Evolutionary conservation across 2,797 vertebrate genomes (phyloP), one percentile per base, ranked within the genome.

Genomic region (Acestrorhynchus altus): DNA sequence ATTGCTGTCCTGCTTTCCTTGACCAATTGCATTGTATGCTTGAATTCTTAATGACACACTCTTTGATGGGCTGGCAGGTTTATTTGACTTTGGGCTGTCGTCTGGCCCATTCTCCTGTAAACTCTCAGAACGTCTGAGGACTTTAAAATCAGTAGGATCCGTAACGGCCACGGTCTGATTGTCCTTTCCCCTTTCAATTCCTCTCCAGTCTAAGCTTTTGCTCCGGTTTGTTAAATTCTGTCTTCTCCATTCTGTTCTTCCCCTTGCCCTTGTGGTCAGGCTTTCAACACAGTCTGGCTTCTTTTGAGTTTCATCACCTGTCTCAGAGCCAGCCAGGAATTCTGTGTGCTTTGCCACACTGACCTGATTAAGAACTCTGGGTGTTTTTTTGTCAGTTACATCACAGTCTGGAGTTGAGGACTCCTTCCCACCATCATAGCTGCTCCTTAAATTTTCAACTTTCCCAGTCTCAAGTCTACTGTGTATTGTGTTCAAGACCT

Each of bases 151-250:
- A 13, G 31, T 57, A 57, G 78, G 63, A 39, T 72, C 10, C 13
- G 0, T 22, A 8, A 78, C 73, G 1, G 16, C 20, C 6, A 79
- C 77, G 10, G 64, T 6, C n/a, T n/a, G 77, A 74, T 35, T 22
- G 0, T 8, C 20, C 26, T 84, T 80, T 20, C 13, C 18, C 22
- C 28, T 78, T 82, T 47, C 76, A 84, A n/a, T 67, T 28, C 42
- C 59, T 78, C 81, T 85, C 81, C 81, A 85, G 61, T 92, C 88
- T 51, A 91, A 81, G 82, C 90, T 93, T 74, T 69, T 89, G 80
- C 89, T 93, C 85, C 88, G 87, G 46, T 13, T 88, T 12, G 81
- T 8, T 46, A 83, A 12, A 71, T 79, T 52, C 8, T 8, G 1
- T 70, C 51, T 78, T 70, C 77, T 90, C 81, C 72, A 65, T 12